These are phyloP conservation scores for Nebria ingens DNA, from an alignment of 1,140 invertebrate genomes.

Conservation along the genomic window DNA sequence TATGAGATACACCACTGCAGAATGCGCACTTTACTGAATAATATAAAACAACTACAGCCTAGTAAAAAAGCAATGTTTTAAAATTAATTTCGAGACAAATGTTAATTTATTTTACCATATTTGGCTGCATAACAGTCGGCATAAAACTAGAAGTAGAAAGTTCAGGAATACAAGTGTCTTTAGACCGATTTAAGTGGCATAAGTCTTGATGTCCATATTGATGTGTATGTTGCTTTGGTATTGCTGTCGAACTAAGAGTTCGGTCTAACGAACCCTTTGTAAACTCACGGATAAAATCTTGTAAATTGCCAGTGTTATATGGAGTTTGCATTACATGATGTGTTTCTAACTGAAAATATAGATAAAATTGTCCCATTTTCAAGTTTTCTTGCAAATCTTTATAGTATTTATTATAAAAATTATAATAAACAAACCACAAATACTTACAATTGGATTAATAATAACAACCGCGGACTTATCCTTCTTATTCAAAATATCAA, in stretches of 20 bases:
- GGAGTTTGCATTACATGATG: constrained; percentile 51
- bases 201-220: constrained; percentile 20
- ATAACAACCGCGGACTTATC: constrained; percentile 61
- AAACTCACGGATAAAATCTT: constrained; percentile 56
- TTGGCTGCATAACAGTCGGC: constrained; percentile 31
- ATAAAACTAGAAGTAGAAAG: constrained; percentile 43
- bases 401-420: neutral
- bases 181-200: constrained; percentile 13
- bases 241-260: constrained; percentile 29
- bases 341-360: constrained; percentile 50
- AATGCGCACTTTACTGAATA: constrained; percentile 61
- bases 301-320: constrained; percentile 43
- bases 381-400: neutral
- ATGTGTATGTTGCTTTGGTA: constrained; percentile 36
- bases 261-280: constrained; percentile 44
- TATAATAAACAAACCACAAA: constrained; percentile 7
- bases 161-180: constrained; percentile 42
- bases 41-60: constrained; percentile 63
- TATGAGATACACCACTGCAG: constrained; percentile 55
- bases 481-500: constrained; percentile 46
- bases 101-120: constrained; percentile 22
- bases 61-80: constrained; percentile 17
- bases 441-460: constrained; percentile 56
- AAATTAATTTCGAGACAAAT: constrained; percentile 18
- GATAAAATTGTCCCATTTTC: constrained; percentile 8